A percentile compares a stretch with the other conserved stretches of the same genome.
Conservation (phyloP, 2,888 invertebrate species). For the Coelogynopora nodosa region DNA sequence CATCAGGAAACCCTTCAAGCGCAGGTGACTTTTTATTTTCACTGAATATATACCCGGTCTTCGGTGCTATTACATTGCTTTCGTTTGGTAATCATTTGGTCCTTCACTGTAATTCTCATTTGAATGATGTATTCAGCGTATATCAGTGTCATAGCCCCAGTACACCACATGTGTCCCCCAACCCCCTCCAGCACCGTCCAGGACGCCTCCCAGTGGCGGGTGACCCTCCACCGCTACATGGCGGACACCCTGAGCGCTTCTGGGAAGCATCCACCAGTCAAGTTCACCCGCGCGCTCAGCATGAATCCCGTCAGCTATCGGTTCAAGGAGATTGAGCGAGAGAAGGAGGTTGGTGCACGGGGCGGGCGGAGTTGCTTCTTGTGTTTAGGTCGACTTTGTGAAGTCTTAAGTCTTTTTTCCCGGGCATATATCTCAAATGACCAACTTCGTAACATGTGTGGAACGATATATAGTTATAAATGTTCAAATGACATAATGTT, state of each 20-base stretch:
- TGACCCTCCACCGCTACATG: slow-evolving; percentile 10
- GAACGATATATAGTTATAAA: too few relatives aligned
- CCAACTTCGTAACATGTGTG: too few relatives aligned
- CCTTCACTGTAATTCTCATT: too few relatives aligned
- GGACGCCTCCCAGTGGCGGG: neutral
- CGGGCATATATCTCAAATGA: neutral
- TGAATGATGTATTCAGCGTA: too few relatives aligned
- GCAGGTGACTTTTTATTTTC: neutral
- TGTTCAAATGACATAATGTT: too few relatives aligned
- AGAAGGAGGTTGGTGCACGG: slow-evolving; percentile 69
- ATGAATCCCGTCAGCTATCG: slow-evolving; percentile 76
- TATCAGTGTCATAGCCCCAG: too few relatives aligned
- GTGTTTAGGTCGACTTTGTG: neutral
- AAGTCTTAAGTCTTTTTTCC: neutral
- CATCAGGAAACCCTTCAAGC: slow-evolving; percentile 11
- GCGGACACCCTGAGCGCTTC: neutral
- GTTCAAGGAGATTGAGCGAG: slow-evolving; percentile 79
- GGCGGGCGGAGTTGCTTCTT: neutral
- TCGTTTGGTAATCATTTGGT: too few relatives aligned
- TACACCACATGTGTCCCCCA: too few relatives aligned
- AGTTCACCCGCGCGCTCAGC: neutral
- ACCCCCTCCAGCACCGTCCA: neutral
- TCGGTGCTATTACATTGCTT: too few relatives aligned
- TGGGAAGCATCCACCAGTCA: slow-evolving; percentile 9
- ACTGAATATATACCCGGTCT: neutral